These are phyloP conservation scores for Naso thynnoides DNA, from an alignment of 2,797 vertebrate genomes.

Conservation along the genomic window DNA sequence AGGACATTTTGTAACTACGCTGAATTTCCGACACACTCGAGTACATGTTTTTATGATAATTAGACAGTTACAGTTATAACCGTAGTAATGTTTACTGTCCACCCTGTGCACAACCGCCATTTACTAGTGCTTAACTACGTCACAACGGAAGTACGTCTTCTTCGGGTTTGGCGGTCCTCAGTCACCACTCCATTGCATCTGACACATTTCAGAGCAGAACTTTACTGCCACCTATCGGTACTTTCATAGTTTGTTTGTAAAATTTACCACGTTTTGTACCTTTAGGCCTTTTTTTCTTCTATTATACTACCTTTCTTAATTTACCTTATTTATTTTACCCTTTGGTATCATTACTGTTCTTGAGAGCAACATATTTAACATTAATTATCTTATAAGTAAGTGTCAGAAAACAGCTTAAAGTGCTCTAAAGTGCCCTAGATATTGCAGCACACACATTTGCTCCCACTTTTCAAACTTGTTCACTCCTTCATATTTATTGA, in stretches of 20 bases:
- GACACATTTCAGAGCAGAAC: not conserved
- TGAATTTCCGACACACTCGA: conserved; percentile 67
- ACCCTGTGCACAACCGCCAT: conserved; percentile 79
- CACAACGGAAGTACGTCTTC: conserved; percentile 68
- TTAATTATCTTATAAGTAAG: too few species aligned
- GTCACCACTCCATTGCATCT: too few species aligned
- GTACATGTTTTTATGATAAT: conserved; percentile 82
- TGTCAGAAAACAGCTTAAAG: not conserved
- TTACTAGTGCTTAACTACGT: conserved; percentile 59
- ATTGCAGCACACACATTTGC: too few species aligned
- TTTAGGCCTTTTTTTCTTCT: not conserved
- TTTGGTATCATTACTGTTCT: too few species aligned
- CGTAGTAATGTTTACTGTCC: conserved; percentile 79
- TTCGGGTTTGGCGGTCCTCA: conserved; percentile 43
- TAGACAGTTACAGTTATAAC: conserved; percentile 83
- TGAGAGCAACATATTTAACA: not conserved
- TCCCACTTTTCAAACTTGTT: not conserved
- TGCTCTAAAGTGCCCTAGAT: too few species aligned
- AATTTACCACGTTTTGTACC: not conserved
- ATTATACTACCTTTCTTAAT: not conserved
- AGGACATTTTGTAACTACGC: conserved; percentile 81
- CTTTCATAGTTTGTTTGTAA: not conserved
- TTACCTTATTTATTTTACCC: too few species aligned
- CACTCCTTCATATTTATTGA: not conserved
- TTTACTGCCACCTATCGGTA: conserved; percentile 14